Base-by-base conservation (phyloP, 92 coral and sea anemone species). In the Phymanthus crucifer region DNA sequence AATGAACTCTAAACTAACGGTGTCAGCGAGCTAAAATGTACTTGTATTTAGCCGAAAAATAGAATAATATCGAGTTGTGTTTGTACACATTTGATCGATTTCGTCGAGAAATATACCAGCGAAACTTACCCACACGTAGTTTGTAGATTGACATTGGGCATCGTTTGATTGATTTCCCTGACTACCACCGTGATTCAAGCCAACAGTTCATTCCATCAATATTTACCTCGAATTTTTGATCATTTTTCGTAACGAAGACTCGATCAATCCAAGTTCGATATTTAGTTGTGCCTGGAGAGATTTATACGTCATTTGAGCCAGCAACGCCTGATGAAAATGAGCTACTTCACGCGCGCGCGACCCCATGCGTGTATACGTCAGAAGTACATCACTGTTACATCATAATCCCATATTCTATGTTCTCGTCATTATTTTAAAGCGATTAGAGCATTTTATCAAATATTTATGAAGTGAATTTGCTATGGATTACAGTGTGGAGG, bases 71-170 rank as follows among this genome's bases (percentile, higher is more conserved):
- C 68, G 68, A 61, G 27, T 61, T 13, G 2, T 61, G 68, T 61
- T 61, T 61, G 68, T 61, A 23, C 33, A 23, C 13, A 31, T 61
- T 61, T 31, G 68, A 38, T 43, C 48, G 48, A 38, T 4, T 38
- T 43, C 14, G 13, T 11, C 10, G 48, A 10, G 48, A 21, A 54
- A 54, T 54, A 52, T 52, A 54, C 64, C n/a, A n/a, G n/a, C n/a
- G n/a, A 5, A 9, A 75, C 81, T 61, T 37, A 77, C 81, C 81
- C 10, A 23, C 56, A 32, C 31, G 36, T 7, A 8, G 6, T 45
- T n/a, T n/a, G 81, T 77, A 64, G 23, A 37, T 77, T 34, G 36
- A 23, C 81, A 77, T 77, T 64, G 35, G 81, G 40, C 45, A 61
- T 33, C 23, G 47, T 77, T 36, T 64, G 24, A 21, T 54, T 29